A percentile compares a stretch with the other conserved stretches of the same genome.
Evolutionary conservation across 2,888 invertebrate species (phyloP).

Genomic region (Heteropelma amictum): DNA sequence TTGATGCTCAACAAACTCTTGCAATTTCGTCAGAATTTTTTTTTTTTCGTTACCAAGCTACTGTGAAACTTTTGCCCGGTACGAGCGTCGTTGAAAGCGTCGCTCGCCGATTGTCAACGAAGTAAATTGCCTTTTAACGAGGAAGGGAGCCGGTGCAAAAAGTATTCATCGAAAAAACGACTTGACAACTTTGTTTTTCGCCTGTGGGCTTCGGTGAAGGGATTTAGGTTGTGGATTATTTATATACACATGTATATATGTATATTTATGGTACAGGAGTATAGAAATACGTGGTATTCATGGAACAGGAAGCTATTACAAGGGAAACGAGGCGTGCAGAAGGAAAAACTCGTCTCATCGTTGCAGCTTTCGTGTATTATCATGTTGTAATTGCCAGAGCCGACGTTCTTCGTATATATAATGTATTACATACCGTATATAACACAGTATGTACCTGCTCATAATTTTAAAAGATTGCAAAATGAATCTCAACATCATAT

Average conservation of each 20-base stretch:
- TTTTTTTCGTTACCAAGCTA: neutral
- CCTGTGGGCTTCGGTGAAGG: neutral
- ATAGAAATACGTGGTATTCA: too few relatives aligned
- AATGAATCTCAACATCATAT: too few relatives aligned
- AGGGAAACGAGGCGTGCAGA: slow-evolving; percentile 2
- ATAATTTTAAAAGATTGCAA: too few relatives aligned
- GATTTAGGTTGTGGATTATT: neutral
- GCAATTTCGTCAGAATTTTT: too few relatives aligned
- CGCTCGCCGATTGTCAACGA: slow-evolving; percentile 15
- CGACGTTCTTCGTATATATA: slow-evolving; percentile 7
- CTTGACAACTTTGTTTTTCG: slow-evolving; percentile 24
- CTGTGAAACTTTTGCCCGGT: slow-evolving; percentile 3
- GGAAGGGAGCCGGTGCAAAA: slow-evolving; percentile 7
- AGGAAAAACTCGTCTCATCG: slow-evolving; percentile 1
- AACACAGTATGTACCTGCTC: too few relatives aligned
- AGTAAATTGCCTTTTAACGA: slow-evolving; percentile 46
- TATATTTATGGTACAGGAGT: too few relatives aligned
- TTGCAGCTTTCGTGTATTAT: neutral
- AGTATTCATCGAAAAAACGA: slow-evolving; percentile 48
- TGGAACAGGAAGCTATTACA: slow-evolving; percentile 12
- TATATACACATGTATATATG: neutral
- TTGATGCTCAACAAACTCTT: too few relatives aligned
- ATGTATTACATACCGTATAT: too few relatives aligned
- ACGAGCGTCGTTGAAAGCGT: neutral
- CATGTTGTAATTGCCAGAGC: slow-evolving; percentile 3